Conservation (phyloP, 2,797 vertebrate genomes). For the Intellagama lesueurii region DNA sequence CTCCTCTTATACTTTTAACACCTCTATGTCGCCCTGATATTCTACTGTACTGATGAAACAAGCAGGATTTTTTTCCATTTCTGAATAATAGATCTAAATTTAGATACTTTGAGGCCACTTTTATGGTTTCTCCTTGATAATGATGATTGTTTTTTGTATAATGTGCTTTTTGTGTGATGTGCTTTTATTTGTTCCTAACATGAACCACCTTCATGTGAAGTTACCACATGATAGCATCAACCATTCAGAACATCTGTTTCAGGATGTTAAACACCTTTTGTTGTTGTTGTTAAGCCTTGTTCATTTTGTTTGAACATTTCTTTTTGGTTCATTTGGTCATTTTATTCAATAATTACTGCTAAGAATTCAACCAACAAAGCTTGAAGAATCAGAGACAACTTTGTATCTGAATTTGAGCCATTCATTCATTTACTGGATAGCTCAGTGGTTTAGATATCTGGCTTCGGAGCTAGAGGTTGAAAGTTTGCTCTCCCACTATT, state of each 20-base stretch:
- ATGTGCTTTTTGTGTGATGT: constrained; percentile 8
- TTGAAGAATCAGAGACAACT: neutral
- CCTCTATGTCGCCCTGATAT: constrained; percentile 3
- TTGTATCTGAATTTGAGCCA: neutral
- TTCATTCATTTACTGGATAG: neutral
- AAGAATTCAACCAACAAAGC: neutral
- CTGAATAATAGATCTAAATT: constrained; percentile 24
- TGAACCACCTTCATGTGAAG: constrained; percentile 18
- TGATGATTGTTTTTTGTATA: neutral
- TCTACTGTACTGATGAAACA: constrained; percentile 21
- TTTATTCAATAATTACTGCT: constrained; percentile 12
- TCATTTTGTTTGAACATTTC: constrained; percentile 7
- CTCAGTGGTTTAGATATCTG: too few species aligned
- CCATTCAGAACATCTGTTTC: constrained; percentile 27
- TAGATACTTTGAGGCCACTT: constrained; percentile 16
- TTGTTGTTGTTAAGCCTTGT: neutral
- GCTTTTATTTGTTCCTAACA: constrained; percentile 19
- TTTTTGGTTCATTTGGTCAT: constrained; percentile 11
- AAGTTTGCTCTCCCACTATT: too few species aligned
- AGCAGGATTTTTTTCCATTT: neutral
- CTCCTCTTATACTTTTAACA: constrained; percentile 37
- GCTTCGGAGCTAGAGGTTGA: neutral
- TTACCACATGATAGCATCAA: constrained; percentile 6
- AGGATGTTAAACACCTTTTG: neutral
- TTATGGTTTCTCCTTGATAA: constrained; percentile 26